These are phyloP conservation scores for Leptura quadrifasciata DNA, from an alignment of 2,888 invertebrate genomes.

Conservation along the genomic window DNA sequence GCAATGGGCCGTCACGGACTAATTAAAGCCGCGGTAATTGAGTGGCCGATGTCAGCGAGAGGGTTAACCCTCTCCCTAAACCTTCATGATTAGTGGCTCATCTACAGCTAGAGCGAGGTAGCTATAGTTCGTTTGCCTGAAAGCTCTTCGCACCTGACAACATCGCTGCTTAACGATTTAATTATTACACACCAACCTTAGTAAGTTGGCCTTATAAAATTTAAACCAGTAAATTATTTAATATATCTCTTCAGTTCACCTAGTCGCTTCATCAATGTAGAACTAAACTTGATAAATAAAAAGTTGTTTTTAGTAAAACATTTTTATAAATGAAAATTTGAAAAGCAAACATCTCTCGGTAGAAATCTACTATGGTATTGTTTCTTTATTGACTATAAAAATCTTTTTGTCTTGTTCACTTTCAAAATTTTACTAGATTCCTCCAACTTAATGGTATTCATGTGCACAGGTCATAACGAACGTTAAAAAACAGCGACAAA, in stretches of 20 bases:
- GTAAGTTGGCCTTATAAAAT: constrained; percentile 29
- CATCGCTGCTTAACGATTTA: constrained; percentile 46
- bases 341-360: no score
- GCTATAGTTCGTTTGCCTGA: constrained; percentile 31
- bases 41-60: constrained; percentile 73
- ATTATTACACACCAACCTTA: constrained; percentile 36
- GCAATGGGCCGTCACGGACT: constrained; percentile 73
- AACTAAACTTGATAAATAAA: not conserved
- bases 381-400: no score
- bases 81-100: constrained; percentile 68
- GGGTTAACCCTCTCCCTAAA: constrained; percentile 70
- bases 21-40: constrained; percentile 73
- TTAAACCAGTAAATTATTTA: constrained; percentile 36
- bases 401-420: no score
- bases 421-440: no score
- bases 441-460: no score
- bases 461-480: no score
- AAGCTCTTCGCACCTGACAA: constrained; percentile 45
- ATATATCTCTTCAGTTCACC: constrained; percentile 45
- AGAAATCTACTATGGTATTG: no score
- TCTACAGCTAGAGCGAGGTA: constrained; percentile 22
- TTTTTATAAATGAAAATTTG: no score
- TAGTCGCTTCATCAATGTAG: not conserved
- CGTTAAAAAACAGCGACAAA: no score
- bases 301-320: no score